Base-by-base conservation (phyloP, 2,113 vertebrate genomes). In the Spizaetus ornatus region DNA sequence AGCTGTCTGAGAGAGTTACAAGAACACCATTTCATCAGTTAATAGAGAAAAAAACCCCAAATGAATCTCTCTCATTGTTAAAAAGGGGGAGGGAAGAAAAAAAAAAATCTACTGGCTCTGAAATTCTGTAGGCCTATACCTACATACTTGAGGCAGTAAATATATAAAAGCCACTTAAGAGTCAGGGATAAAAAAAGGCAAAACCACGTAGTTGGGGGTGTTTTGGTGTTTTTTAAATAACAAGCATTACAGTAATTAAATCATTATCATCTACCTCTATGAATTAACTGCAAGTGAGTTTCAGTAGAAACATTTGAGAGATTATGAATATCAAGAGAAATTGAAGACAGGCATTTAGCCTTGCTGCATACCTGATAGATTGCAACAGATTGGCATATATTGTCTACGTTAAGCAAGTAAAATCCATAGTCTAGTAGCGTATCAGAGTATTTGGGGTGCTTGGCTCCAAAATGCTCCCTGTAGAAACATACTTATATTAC, bases 321-420 rank as follows among this genome's bases (percentile, higher is more conserved):
- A 29, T 18, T 7, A 53, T 9, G n/a, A 72, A 3, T 10, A 58
- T 10, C 32, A 62, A 55, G 21, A 78, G 43, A 66, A 93, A 32
- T 1, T 2, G 9, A 32, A 81, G 52, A 5, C 22, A 53, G 62
- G 34, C 43, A 14, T 5, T 20, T 11, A 88, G 87, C 21, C 34
- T 29, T 65, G 65, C 62, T 89, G 84, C 97, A 29, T 97, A 99
- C 99, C 99, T 99, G 99, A 98, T 99, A 99, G 98, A 99, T 99
- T 77, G 99, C 99, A 94, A 99, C 99, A 31, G 99, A 99, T 50
- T 99, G 99, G 98, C 99, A 99, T 95, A 99, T 99, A 96, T 99
- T 99, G 98, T 99, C 99, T 98, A 99, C 99, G 50, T 99, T 99
- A 96, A 99, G 98, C 92, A 99, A 98, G 97, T 99, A 99, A 99